Evolutionary conservation across 2,888 invertebrate species (phyloP).

Genomic region (Amphimallon solstitiale): DNA sequence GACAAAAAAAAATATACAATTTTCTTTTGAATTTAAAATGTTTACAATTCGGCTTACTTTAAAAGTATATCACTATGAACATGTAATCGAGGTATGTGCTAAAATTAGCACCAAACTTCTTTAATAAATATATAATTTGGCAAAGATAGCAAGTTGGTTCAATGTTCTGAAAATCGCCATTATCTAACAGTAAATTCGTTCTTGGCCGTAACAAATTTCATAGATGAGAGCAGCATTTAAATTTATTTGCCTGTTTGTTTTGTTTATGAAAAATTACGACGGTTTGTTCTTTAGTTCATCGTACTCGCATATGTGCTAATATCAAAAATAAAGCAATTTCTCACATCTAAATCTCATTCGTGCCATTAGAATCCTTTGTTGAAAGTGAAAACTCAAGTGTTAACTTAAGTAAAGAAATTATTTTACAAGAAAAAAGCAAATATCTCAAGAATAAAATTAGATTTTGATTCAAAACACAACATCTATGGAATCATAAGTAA

Average conservation of each 20-base stretch:
- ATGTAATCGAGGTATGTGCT: background rate
- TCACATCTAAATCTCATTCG: too few relatives aligned
- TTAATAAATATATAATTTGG: background rate
- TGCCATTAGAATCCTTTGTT: too few relatives aligned
- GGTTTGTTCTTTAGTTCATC: background rate
- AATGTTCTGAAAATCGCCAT: slow-evolving; percentile 4
- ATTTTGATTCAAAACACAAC: too few relatives aligned
- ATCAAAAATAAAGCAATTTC: too few relatives aligned
- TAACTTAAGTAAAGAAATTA: too few relatives aligned
- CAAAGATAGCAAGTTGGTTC: slow-evolving; percentile 4
- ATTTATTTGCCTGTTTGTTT: background rate
- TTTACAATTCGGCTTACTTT: background rate
- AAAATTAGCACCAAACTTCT: background rate
- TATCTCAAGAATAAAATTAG: too few relatives aligned
- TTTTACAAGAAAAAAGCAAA: too few relatives aligned
- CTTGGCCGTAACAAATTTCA: too few relatives aligned
- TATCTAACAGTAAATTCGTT: background rate
- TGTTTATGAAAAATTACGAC: background rate
- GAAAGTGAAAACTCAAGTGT: too few relatives aligned
- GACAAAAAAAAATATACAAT: too few relatives aligned
- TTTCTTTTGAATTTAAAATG: background rate
- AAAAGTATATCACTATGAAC: background rate
- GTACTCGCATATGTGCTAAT: background rate
- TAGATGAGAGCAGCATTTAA: too few relatives aligned
- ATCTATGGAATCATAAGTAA: too few relatives aligned